A percentile compares a stretch with the other conserved stretches of the same genome.
Evolutionary conservation across 2,797 vertebrate genomes (phyloP).

Genomic region (Podarcis siculus): DNA sequence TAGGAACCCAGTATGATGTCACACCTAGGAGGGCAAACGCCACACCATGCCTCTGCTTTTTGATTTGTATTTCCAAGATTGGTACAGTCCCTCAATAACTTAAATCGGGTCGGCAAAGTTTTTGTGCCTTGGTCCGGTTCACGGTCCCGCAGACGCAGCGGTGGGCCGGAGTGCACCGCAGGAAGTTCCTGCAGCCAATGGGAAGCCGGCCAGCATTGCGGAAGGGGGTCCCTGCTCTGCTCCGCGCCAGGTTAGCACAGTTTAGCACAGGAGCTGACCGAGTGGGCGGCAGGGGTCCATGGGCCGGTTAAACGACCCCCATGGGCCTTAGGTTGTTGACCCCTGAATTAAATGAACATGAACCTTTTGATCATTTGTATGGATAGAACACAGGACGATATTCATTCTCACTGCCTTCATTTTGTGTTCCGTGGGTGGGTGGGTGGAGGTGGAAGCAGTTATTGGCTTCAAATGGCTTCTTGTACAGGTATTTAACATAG

Average conservation of each 20-base stretch:
- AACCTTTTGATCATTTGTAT: not conserved
- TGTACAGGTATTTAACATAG: slow-evolving; percentile 23
- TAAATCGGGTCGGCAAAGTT: not conserved
- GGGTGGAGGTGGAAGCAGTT: not conserved
- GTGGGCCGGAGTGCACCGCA: too few relatives aligned
- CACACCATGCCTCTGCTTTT: not conserved
- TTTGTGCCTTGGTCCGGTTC: too few relatives aligned
- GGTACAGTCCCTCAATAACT: not conserved
- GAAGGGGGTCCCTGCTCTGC: too few relatives aligned
- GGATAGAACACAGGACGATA: not conserved
- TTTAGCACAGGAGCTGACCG: too few relatives aligned
- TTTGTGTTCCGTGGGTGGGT: not conserved
- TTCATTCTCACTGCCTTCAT: not conserved
- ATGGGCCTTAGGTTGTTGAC: too few relatives aligned
- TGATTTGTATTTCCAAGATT: not conserved
- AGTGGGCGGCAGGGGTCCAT: too few relatives aligned
- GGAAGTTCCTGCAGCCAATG: too few relatives aligned
- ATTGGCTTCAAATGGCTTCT: slow-evolving; percentile 25
- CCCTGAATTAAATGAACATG: not conserved
- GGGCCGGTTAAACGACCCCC: too few relatives aligned
- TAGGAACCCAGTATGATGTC: too few relatives aligned
- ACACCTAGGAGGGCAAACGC: too few relatives aligned
- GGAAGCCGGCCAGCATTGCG: too few relatives aligned
- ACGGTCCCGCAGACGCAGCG: too few relatives aligned
- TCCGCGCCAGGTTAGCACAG: fast-evolving